Evolutionary conservation across 2,113 vertebrate species (phyloP).

Genomic region (Globicephala melas): DNA sequence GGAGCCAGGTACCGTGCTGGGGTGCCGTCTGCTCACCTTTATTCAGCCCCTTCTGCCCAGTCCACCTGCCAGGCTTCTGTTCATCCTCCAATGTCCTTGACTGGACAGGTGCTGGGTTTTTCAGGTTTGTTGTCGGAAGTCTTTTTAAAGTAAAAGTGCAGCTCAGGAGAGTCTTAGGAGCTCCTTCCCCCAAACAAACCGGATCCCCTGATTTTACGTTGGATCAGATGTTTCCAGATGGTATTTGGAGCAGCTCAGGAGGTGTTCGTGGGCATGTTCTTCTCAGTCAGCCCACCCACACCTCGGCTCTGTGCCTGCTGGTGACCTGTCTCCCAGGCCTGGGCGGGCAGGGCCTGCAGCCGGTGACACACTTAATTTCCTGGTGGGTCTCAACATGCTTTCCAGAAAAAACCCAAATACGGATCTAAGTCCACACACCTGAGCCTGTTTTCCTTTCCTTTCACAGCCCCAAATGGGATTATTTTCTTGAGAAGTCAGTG

Average conservation of each 20-base stretch:
- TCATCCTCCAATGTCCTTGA: background rate
- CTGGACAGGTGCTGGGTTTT: background rate
- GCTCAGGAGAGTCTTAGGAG: background rate
- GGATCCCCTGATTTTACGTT: background rate
- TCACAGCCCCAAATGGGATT: background rate
- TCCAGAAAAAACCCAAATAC: background rate
- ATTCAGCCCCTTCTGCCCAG: accelerated
- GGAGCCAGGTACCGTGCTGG: background rate
- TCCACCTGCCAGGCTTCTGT: background rate
- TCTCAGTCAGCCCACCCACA: background rate
- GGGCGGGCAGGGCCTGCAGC: background rate
- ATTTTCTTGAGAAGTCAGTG: background rate
- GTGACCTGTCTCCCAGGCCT: background rate
- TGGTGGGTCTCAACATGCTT: background rate
- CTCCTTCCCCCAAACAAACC: background rate
- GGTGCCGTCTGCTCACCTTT: accelerated
- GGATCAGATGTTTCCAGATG: background rate
- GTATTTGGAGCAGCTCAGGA: background rate
- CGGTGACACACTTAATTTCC: background rate
- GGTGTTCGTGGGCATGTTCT: background rate
- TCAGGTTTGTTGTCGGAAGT: background rate
- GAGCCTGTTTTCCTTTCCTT: background rate
- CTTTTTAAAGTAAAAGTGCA: background rate
- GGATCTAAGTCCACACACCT: background rate
- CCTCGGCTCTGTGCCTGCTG: background rate